phyloP scores from a whole-genome alignment of 2,797 vertebrate genomes.

The Anomalospiza imberbis region DNA sequence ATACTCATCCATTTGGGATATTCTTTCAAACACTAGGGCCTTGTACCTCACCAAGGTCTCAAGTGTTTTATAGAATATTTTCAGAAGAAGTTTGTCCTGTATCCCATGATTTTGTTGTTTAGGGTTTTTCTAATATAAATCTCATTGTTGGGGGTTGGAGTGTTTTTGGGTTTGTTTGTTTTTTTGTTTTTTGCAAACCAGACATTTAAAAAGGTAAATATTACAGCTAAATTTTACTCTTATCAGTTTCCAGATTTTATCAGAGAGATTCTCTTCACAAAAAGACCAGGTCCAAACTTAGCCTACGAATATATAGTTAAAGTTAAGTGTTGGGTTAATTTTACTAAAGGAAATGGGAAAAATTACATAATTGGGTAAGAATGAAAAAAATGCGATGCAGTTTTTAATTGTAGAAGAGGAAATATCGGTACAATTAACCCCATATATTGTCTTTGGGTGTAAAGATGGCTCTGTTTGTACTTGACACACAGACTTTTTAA shows the following conservation, averaged over 20 bases:
- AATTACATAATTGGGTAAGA: not conserved
- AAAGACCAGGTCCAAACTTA: not conserved
- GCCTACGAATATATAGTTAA: not conserved
- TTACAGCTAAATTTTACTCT: not conserved
- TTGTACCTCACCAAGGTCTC: not conserved
- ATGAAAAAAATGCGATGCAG: not conserved
- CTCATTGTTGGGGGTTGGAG: accelerated
- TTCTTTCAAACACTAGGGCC: not conserved
- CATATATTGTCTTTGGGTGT: accelerated
- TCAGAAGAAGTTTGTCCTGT: not conserved
- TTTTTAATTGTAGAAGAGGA: not conserved
- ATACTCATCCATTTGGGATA: not conserved
- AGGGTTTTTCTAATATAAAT: not conserved
- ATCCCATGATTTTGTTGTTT: not conserved
- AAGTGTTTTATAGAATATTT: not conserved
- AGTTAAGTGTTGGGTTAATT: not conserved
- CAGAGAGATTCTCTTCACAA: not conserved
- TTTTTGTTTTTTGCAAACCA: not conserved
- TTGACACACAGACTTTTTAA: not conserved
- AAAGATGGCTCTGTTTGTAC: not conserved
- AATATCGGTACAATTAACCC: not conserved
- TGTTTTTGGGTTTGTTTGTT: not conserved
- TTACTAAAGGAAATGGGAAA: not conserved
- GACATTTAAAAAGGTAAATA: not conserved
- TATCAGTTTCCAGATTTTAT: not conserved